phyloP scores from a whole-genome alignment of 1,140 invertebrate genomes.

The Zaprionus vittiger region DNA sequence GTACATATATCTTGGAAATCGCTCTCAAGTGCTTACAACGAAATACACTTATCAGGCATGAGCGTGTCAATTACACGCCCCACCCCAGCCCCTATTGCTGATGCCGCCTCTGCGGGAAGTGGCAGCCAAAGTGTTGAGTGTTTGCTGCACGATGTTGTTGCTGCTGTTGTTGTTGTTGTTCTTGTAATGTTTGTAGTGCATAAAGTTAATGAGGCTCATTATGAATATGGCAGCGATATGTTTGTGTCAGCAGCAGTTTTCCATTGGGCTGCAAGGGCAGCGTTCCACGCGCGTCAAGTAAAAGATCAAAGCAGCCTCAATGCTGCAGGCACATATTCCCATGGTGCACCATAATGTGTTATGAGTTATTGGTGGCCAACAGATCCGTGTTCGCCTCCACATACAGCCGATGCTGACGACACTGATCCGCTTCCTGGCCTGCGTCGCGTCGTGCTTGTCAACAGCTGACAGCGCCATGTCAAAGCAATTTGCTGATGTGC shows the following conservation, averaged over 20 bases:
- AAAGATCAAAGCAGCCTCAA: constrained; percentile 66
- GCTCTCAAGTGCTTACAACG: constrained; percentile 73
- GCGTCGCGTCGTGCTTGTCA: constrained; percentile 68
- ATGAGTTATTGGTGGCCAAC: constrained; percentile 69
- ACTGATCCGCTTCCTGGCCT: constrained; percentile 72
- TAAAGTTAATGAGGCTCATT: constrained; percentile 78
- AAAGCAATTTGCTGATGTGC: constrained; percentile 73
- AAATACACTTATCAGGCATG: constrained; percentile 78
- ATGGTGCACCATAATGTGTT: constrained; percentile 70
- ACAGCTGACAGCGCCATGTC: constrained; percentile 81
- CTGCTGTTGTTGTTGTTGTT: constrained; percentile 17
- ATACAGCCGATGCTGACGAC: not conserved
- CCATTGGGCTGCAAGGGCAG: constrained; percentile 54
- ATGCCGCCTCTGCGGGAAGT: constrained; percentile 12
- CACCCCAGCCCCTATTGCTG: not conserved
- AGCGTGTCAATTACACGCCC: constrained; percentile 72
- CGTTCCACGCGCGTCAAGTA: constrained; percentile 47
- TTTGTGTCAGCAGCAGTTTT: constrained; percentile 65
- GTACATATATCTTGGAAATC: constrained; percentile 12
- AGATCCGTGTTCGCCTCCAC: constrained; percentile 2
- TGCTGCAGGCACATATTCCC: constrained; percentile 30
- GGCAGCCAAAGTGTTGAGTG: constrained; percentile 64
- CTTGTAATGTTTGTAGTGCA: constrained; percentile 56
- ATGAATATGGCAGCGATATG: constrained; percentile 80
- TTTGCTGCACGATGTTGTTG: constrained; percentile 8